Percentiles rank a stretch among this genome's conserved stretches.
phyloP scores from a whole-genome alignment of 2,888 invertebrate genomes.

The Ormia ochracea region DNA sequence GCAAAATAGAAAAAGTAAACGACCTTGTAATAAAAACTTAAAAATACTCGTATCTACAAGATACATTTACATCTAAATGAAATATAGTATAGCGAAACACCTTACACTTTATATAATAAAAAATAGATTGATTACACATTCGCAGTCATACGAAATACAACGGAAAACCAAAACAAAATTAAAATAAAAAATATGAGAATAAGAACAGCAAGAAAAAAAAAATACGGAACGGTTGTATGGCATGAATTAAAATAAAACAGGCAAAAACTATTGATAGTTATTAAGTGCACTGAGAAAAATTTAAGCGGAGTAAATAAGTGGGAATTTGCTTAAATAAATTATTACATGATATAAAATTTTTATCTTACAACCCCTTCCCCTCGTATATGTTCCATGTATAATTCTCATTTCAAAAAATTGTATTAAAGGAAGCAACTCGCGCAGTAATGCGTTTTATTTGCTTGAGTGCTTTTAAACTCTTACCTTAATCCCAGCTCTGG shows the following conservation, averaged over 20 bases:
- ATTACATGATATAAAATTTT: too few species aligned
- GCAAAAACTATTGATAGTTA: neutral
- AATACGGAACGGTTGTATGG: constrained; percentile 23
- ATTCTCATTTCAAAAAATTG: too few species aligned
- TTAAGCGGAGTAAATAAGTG: too few species aligned
- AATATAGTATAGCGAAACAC: constrained; percentile 21
- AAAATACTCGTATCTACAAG: constrained; percentile 13
- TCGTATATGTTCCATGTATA: too few species aligned
- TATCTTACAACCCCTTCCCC: too few species aligned
- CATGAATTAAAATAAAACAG: constrained; percentile 13
- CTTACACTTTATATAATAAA: constrained; percentile 14
- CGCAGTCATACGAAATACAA: neutral
- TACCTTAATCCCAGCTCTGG: too few species aligned
- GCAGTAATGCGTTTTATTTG: too few species aligned
- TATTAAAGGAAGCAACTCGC: too few species aligned
- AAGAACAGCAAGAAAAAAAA: neutral
- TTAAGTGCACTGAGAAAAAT: neutral
- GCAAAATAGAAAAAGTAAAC: constrained; percentile 51
- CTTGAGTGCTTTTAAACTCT: too few species aligned
- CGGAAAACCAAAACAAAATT: neutral
- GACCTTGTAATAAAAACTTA: constrained; percentile 56
- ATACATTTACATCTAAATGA: constrained; percentile 17
- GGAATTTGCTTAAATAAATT: too few species aligned
- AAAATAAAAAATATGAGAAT: neutral
- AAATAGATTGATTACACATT: constrained; percentile 46